Percentiles rank a stretch among this genome's conserved stretches.
phyloP scores from a whole-genome alignment of 37 sponge, comb jelly and placozoan species.

The Beroe forskalii region DNA sequence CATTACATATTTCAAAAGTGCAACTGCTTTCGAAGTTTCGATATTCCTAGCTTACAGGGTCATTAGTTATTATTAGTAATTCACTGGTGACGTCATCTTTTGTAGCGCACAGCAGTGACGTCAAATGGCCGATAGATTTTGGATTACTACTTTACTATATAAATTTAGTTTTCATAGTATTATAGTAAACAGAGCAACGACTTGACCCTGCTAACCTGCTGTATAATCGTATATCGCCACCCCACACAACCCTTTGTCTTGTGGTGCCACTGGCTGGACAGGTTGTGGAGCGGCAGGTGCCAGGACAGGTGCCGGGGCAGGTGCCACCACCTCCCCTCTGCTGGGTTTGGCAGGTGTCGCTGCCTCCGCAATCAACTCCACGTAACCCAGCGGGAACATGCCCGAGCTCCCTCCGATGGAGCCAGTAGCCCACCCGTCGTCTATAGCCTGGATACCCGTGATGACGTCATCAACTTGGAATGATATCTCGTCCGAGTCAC shows the following conservation, averaged over 20 bases:
- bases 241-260: slow-evolving; percentile 15
- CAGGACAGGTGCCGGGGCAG: neutral
- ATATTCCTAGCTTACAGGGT: too few species aligned
- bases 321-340: neutral
- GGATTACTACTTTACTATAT: too few species aligned
- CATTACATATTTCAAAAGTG: too few species aligned
- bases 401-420: neutral
- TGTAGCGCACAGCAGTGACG: too few species aligned
- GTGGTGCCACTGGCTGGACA: neutral
- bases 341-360: neutral
- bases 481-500: slow-evolving; percentile 35
- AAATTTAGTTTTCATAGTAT: too few species aligned
- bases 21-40: too few species aligned
- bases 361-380: slow-evolving; percentile 9
- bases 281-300: neutral
- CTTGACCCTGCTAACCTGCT: slow-evolving; percentile 17
- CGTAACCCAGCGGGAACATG: slow-evolving; percentile 13
- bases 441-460: neutral
- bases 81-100: too few species aligned
- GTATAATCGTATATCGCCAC: slow-evolving; percentile 10
- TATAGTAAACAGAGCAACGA: too few species aligned
- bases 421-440: slow-evolving; percentile 61
- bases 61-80: too few species aligned
- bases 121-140: too few species aligned
- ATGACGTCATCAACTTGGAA: slow-evolving; percentile 24